phyloP scores from a whole-genome alignment of 1,140 invertebrate species.

The Zaprionus africanus region DNA sequence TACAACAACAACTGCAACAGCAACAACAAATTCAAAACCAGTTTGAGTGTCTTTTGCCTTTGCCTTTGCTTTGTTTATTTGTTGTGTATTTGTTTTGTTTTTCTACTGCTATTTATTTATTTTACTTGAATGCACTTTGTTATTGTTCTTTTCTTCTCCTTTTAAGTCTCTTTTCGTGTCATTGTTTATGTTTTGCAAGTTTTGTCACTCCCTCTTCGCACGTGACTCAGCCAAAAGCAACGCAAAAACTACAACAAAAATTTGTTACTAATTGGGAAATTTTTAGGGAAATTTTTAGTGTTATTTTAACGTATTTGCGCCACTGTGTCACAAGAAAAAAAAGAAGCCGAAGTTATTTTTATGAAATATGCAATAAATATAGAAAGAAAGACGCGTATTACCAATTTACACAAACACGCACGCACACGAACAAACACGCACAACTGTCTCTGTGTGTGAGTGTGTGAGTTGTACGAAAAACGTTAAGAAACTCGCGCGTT shows the following conservation, averaged over 20 bases:
- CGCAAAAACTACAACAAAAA: constrained; percentile 31
- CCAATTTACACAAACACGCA: constrained; percentile 40
- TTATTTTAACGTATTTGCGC: no score
- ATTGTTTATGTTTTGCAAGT: constrained; percentile 9
- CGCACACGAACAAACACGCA: constrained; percentile 1
- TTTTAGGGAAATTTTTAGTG: no score
- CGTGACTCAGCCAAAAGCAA: constrained; percentile 44
- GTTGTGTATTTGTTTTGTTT: constrained; percentile 24
- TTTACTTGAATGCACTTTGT: constrained; percentile 45
- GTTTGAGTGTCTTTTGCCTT: constrained; percentile 53
- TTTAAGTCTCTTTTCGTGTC: not conserved
- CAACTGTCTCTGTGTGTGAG: not conserved
- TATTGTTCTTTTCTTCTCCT: constrained; percentile 7
- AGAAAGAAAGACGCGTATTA: constrained; percentile 48
- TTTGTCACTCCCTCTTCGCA: constrained; percentile 16
- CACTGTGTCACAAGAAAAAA: no score
- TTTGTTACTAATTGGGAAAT: constrained; percentile 8
- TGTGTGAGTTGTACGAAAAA: constrained; percentile 26
- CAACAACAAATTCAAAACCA: constrained; percentile 58
- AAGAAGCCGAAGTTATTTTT: constrained; percentile 12
- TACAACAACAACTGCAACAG: constrained; percentile 45
- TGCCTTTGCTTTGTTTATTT: constrained; percentile 25
- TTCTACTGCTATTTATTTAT: constrained; percentile 10
- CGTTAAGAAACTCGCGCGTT: constrained; percentile 36
- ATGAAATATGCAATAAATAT: constrained; percentile 31